Conservation (phyloP, 92 coral and sea anemone genomes). For the Phenganax stokvisi region DNA sequence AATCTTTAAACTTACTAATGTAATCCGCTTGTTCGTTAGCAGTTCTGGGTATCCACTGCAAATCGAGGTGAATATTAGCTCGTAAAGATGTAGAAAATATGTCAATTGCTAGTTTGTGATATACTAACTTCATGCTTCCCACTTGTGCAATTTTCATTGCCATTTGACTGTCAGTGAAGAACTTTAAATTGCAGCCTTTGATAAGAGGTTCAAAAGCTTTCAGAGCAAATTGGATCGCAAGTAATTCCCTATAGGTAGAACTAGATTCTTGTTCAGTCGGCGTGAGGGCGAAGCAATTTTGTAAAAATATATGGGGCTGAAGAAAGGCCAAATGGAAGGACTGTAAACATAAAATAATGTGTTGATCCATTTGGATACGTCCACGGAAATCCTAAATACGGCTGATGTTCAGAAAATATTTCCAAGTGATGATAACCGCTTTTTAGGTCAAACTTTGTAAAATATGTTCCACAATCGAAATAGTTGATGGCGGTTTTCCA, state of each 20-base stretch:
- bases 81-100: background rate
- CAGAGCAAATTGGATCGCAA: slow-evolving; percentile 14
- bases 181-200: background rate
- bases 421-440: slow-evolving; percentile 34
- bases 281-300: background rate
- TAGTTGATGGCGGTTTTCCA: slow-evolving; percentile 33
- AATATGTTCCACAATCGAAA: slow-evolving; percentile 21
- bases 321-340: slow-evolving; percentile 40
- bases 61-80: slow-evolving; percentile 10
- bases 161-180: slow-evolving; percentile 34
- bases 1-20: slow-evolving; percentile 26
- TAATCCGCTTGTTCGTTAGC: slow-evolving; percentile 34
- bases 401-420: slow-evolving; percentile 24
- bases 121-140: slow-evolving; percentile 21
- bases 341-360: slow-evolving; percentile 48
- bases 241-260: slow-evolving; percentile 20
- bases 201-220: slow-evolving; percentile 21
- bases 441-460: slow-evolving; percentile 36
- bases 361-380: background rate
- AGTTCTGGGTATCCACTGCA: slow-evolving; percentile 37
- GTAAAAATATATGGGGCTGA: slow-evolving; percentile 1
- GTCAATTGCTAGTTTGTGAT: slow-evolving; percentile 14
- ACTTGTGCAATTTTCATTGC: slow-evolving; percentile 24
- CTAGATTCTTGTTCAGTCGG: background rate
- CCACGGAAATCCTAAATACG: slow-evolving; percentile 16